Evolutionary conservation across 2,888 invertebrate species (phyloP).

Genomic region (Poecilobothrus nobilitatus): DNA sequence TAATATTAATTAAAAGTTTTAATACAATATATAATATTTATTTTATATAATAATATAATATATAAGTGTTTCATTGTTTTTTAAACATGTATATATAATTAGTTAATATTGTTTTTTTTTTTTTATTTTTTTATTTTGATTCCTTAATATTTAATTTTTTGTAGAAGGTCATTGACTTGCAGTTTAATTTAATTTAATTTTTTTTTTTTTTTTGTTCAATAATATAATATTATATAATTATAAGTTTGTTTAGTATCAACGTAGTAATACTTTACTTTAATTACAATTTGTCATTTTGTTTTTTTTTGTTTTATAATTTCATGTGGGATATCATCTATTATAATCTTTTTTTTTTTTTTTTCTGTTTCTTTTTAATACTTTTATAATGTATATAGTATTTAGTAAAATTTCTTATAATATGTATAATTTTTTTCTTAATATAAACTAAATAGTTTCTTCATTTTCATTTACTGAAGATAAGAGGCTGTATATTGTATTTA

Average conservation of each 20-base stretch:
- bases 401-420: not conserved
- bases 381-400: not conserved
- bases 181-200: not conserved
- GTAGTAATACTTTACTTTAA: not conserved
- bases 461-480: constrained; percentile 11
- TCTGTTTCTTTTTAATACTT: not conserved
- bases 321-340: not conserved
- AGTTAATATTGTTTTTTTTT: no score
- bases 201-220: not conserved
- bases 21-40: no score
- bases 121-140: no score
- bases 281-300: not conserved
- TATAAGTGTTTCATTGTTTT: no score
- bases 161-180: no score
- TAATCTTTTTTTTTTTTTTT: not conserved
- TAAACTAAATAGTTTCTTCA: not conserved
- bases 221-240: not conserved
- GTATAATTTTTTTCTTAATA: not conserved
- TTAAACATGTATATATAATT: no score
- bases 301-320: not conserved
- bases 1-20: no score
- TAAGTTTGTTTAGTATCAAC: not conserved
- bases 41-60: no score
- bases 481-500: not conserved
- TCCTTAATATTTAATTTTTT: no score